Evolutionary conservation across 2,888 invertebrate genomes (phyloP).

Genomic region (Cloeon dipterum): DNA sequence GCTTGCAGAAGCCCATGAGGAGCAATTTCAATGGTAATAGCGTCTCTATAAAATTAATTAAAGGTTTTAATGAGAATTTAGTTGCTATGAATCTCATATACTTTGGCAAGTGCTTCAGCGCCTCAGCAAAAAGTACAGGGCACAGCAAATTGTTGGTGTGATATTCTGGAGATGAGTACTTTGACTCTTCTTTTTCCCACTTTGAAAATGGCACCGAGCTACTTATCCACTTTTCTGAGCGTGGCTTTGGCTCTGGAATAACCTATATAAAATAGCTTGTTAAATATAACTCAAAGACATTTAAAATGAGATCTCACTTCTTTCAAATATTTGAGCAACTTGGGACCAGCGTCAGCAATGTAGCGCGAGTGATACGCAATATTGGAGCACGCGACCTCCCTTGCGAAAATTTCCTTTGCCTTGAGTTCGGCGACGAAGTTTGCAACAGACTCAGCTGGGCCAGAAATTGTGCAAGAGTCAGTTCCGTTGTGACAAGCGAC

Average conservation of each 20-base stretch:
- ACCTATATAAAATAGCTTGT: too few species aligned
- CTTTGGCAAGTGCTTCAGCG: slow-evolving; percentile 25
- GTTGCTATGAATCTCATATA: too few species aligned
- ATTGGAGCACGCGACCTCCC: slow-evolving; percentile 63
- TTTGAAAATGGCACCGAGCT: slow-evolving; percentile 50
- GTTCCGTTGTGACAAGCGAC: slow-evolving; percentile 73
- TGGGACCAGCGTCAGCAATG: slow-evolving; percentile 46
- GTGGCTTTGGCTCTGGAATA: slow-evolving; percentile 36
- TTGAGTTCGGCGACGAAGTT: slow-evolving; percentile 39
- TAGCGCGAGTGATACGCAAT: slow-evolving; percentile 79
- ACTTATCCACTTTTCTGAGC: slow-evolving; percentile 63
- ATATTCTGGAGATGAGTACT: slow-evolving; percentile 61
- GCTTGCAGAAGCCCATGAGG: slow-evolving; percentile 30
- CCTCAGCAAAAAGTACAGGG: slow-evolving; percentile 41
- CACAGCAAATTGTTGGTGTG: slow-evolving; percentile 63
- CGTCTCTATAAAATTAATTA: too few species aligned
- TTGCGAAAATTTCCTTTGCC: slow-evolving; percentile 52
- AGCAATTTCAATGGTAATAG: slow-evolving; percentile 27
- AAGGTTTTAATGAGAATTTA: too few species aligned
- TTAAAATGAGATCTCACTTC: slow-evolving; percentile 20
- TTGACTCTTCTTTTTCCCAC: slow-evolving; percentile 42
- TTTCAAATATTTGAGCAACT: slow-evolving; percentile 34
- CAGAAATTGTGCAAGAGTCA: slow-evolving; percentile 78
- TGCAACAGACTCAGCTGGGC: slow-evolving; percentile 44
- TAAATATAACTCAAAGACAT: too few species aligned